Conservation (phyloP, 2,113 vertebrate species). For the Hemichromis elongatus region DNA sequence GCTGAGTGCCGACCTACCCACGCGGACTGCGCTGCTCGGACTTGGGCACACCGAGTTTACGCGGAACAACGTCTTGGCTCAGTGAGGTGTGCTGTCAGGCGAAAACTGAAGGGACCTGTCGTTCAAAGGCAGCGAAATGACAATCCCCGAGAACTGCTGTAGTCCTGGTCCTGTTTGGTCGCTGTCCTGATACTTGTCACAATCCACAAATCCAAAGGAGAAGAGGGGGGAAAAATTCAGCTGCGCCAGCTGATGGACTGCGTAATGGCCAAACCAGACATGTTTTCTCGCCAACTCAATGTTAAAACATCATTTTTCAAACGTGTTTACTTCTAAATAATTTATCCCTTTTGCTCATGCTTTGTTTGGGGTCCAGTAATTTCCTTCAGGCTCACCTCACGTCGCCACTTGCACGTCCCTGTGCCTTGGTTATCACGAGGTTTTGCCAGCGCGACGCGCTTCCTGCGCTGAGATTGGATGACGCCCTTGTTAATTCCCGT, state of each 20-base stretch:
- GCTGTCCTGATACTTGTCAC: slow-evolving; percentile 47
- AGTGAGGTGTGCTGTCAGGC: slow-evolving; percentile 34
- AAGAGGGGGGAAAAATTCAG: slow-evolving; percentile 1
- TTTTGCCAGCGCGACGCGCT: slow-evolving; percentile 80
- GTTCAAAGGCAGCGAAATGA: background rate
- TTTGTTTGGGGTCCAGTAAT: slow-evolving; percentile 59
- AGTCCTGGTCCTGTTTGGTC: slow-evolving; percentile 29
- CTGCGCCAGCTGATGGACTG: slow-evolving; percentile 27
- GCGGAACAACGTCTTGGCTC: slow-evolving; percentile 76
- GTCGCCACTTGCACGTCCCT: slow-evolving; percentile 85
- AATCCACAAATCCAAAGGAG: slow-evolving; percentile 64
- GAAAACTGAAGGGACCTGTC: slow-evolving; percentile 17
- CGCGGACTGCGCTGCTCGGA: slow-evolving; percentile 69
- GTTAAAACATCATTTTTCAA: background rate
- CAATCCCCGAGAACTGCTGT: slow-evolving; percentile 17
- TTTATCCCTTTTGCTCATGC: slow-evolving; percentile 5
- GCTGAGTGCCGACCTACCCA: slow-evolving; percentile 69
- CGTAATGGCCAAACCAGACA: slow-evolving; percentile 6
- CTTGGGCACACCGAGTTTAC: slow-evolving; percentile 62
- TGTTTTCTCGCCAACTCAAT: background rate
- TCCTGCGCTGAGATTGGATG: slow-evolving; percentile 90
- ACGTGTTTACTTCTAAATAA: background rate
- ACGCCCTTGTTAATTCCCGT: slow-evolving; percentile 77
- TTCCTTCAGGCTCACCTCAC: slow-evolving; percentile 80
- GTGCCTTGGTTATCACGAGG: slow-evolving; percentile 75